Conservation (phyloP, 2,888 invertebrate genomes). For the Laothoe populi region DNA sequence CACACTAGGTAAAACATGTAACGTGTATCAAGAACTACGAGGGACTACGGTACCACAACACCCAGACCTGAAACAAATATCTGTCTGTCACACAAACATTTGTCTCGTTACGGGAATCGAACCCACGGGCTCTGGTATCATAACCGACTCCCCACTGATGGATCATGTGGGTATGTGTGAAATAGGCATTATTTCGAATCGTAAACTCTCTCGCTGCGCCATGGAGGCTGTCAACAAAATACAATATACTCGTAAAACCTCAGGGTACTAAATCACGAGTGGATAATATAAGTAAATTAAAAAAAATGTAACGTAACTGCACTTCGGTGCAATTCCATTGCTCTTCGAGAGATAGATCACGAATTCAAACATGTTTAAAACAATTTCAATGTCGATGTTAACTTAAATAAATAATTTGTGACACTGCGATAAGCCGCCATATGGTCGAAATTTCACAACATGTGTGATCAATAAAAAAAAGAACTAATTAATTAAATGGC, state of each 20-base stretch:
- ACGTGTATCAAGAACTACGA: too few species aligned
- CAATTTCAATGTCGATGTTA: not conserved
- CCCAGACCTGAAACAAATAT: too few species aligned
- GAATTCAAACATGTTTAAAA: slow-evolving; percentile 17
- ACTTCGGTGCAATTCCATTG: not conserved
- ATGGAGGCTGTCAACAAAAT: too few species aligned
- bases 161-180: too few species aligned
- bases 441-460: not conserved
- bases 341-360: slow-evolving; percentile 24
- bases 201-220: too few species aligned
- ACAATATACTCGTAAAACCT: not conserved
- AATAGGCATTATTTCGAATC: too few species aligned
- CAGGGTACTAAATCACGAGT: not conserved
- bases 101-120: too few species aligned
- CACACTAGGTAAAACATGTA: too few species aligned
- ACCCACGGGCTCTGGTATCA: too few species aligned
- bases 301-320: not conserved
- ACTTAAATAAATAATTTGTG: not conserved
- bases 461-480: not conserved
- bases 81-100: too few species aligned
- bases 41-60: too few species aligned
- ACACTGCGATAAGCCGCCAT: not conserved
- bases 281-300: not conserved
- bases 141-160: too few species aligned
- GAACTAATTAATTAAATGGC: slow-evolving; percentile 19